Evolutionary conservation across 2,888 invertebrate species (phyloP), one percentile per base, ranked within the genome.

Genomic region (Agrilus biguttatus): DNA sequence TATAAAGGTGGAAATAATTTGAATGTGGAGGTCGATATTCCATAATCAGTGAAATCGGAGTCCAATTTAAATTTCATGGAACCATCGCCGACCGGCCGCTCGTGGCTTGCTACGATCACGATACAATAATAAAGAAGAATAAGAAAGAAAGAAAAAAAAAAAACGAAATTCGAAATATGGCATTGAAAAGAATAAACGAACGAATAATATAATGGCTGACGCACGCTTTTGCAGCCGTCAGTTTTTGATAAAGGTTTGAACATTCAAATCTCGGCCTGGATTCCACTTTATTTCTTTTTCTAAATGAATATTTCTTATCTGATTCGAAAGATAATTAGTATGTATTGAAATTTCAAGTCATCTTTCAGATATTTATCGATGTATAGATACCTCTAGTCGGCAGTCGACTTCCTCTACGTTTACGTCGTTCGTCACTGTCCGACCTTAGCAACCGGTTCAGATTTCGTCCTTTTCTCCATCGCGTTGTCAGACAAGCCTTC

Each of bases 331-430:
- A 63, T 63, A 63, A 63, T 63, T 63, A 63, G 63, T 63, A 63
- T 61, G 63, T 63, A 63, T 63, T 62, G 63, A 63, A 63, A 60
- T 58, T 63, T 62, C 63, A 61, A 63, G 63, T 63, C 63, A 63
- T 63, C 62, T 61, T 54, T 47, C 39, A 54, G 60, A 61, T 61
- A 61, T 61, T 61, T 61, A 62, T 62, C 61, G 62, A 60, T 56
- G 54, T 58, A 56, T 59, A 55, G 57, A 56, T 58, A 58, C 55
- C 43, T 44, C 42, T 44, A 45, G 33, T 36, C 38, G 46, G 43
- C 40, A 21, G 45, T 50, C 50, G 47, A 45, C 35, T 50, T 51
- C 49, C 53, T 51, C 49, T 53, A 55, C 54, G 55, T 53, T 50
- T 51, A 19, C 21, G 14, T 37, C 8, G 38, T 41, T 33, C 40